Evolutionary conservation across 37 sponge, comb jelly and placozoan species (phyloP).

Genomic region (Aplysina aerophoba): DNA sequence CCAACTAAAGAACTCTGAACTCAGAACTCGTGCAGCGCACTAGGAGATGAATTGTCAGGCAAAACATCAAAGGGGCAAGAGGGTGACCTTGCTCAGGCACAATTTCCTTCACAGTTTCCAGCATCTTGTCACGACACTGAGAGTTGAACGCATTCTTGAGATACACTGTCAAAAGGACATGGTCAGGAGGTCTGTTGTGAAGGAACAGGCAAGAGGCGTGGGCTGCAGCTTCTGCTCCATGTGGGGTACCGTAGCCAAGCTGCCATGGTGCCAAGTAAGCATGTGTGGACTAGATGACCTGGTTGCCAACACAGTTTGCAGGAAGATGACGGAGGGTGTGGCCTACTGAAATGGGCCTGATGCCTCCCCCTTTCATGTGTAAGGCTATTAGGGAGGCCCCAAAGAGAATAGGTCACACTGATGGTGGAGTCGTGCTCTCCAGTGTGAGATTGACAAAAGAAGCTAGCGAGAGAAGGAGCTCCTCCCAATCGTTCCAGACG

Average conservation of each 20-base stretch:
- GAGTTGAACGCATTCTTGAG: conserved; percentile 33
- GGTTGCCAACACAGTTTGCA: too few species aligned
- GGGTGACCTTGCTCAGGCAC: conserved; percentile 30
- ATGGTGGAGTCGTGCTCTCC: too few species aligned
- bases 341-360: too few species aligned
- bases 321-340: too few species aligned
- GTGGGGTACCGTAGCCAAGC: conserved; percentile 16
- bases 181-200: neutral
- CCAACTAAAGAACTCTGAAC: conserved; percentile 32
- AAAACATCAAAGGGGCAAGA: conserved; percentile 35
- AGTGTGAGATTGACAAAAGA: too few species aligned
- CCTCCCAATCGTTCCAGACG: too few species aligned
- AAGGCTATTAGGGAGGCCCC: too few species aligned
- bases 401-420: too few species aligned
- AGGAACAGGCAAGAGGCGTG: conserved; percentile 35
- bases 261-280: too few species aligned
- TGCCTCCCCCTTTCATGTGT: too few species aligned
- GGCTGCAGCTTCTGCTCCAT: conserved; percentile 35
- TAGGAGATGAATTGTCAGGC: conserved; percentile 30
- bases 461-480: too few species aligned
- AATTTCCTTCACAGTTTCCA: conserved; percentile 18
- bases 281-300: too few species aligned
- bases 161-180: conserved; percentile 17
- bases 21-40: conserved; percentile 14
- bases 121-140: conserved; percentile 26